A percentile compares a stretch with the other conserved stretches of the same genome.
Conservation (phyloP, 1,140 invertebrate genomes). For the Drosophila grimshawi region DNA sequence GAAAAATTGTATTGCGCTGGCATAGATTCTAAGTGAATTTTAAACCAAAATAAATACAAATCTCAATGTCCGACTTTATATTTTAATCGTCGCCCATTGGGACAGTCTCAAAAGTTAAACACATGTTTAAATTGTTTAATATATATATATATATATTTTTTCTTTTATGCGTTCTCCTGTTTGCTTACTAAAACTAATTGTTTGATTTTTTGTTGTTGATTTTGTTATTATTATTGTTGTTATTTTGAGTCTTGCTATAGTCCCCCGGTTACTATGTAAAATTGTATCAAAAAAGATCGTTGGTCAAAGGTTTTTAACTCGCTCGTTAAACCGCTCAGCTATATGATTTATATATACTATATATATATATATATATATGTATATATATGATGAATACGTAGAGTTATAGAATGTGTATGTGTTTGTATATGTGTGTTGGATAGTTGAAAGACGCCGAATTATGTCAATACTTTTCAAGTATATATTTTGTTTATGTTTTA, state of each 20-base stretch:
- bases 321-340: constrained; percentile 50
- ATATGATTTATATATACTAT: constrained; percentile 33
- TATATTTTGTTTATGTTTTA: constrained; percentile 45
- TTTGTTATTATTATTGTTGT: constrained; percentile 26
- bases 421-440: constrained; percentile 23
- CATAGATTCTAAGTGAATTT: constrained; percentile 1
- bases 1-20: constrained; percentile 46
- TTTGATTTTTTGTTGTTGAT: constrained; percentile 38
- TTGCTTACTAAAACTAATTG: constrained; percentile 51
- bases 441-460: constrained; percentile 42
- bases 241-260: constrained; percentile 31
- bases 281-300: constrained; percentile 73
- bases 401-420: constrained; percentile 39
- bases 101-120: constrained; percentile 55
- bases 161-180: constrained; percentile 32
- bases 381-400: constrained; percentile 41
- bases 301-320: constrained; percentile 47
- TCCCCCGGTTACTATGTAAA: constrained; percentile 45
- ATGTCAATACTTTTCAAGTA: constrained; percentile 57
- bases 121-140: constrained; percentile 20
- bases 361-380: constrained; percentile 35
- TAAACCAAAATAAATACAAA: constrained; percentile 23
- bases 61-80: constrained; percentile 5
- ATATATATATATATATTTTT: neutral
- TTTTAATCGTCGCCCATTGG: constrained; percentile 32